Evolutionary conservation across 2,797 vertebrate species (phyloP), one percentile per base, ranked within the genome.

Genomic region (Pseudomugil gertrudae): DNA sequence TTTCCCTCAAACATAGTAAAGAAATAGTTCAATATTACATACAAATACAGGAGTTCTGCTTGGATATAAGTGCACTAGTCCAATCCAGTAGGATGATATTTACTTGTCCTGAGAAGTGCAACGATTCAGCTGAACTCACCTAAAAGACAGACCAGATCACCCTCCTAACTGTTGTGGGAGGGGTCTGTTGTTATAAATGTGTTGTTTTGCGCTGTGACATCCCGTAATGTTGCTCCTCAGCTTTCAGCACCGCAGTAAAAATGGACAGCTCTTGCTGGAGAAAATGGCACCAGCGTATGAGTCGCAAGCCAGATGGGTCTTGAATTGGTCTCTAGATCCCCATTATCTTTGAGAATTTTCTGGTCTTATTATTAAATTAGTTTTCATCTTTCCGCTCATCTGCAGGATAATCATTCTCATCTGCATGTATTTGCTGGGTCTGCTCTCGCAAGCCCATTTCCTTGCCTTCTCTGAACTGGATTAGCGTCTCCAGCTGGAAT

Each of bases 281-380:
- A 24, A 80, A 79, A 72, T 30, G 72, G 58, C 75, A 64, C 51
- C 47, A 21, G 63, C 5, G 60, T 57, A 59, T 66, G 70, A 63
- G 4, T 63, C 6, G 66, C 45, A 15, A 82, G 80, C 86, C 90
- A 91, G 89, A 90, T 92, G 90, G 84, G 78, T 80, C 88, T 62
- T 3, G 77, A 83, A 84, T 87, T 63, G 84, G 70, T 87, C 87
- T 89, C 89, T 47, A 87, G 83, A 90, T 90, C 86, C 86, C 80
- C 72, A 84, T 89, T 90, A 89, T 90, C 87, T 84, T 63, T 23
- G 65, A 80, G 87, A 91, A 89, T 90, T 89, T 88, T 88, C 84
- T 89, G 80, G 81, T 91, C 76, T 90, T 89, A 85, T 90, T 89
- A 91, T 91, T 90, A 87, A 91, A 92, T 93, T 87, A 91, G 76